phyloP scores from a whole-genome alignment of 2,888 invertebrate species.

The Apoda limacodes region DNA sequence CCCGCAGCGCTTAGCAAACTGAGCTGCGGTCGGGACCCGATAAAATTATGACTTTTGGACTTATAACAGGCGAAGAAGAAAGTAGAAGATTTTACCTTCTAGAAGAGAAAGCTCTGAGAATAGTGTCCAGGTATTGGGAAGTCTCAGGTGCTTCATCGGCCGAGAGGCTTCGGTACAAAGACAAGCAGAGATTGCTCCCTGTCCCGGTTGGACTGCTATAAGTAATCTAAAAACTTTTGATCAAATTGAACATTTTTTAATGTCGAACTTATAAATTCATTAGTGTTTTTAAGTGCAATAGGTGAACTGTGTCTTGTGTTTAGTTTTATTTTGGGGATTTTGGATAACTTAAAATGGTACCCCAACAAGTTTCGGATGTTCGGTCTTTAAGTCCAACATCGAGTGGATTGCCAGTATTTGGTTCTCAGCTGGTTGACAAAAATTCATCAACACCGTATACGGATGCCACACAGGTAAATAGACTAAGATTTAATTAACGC shows the following conservation, averaged over 20 bases:
- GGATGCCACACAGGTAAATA: conserved; percentile 97
- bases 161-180: conserved; percentile 55
- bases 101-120: conserved; percentile 59
- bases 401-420: conserved; percentile 81
- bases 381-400: conserved; percentile 71
- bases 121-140: conserved; percentile 65
- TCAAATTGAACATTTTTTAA: too few relatives aligned
- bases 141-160: conserved; percentile 47
- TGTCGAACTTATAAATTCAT: conserved; percentile 36
- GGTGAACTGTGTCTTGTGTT: conserved; percentile 51
- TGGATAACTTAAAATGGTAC: conserved; percentile 75
- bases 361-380: conserved; percentile 75
- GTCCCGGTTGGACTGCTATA: conserved; percentile 50
- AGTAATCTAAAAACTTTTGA: too few relatives aligned
- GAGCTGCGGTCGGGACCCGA: conserved; percentile 56
- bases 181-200: conserved; percentile 41
- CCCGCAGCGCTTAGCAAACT: conserved; percentile 48
- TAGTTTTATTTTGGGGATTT: conserved; percentile 20
- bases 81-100: conserved; percentile 57
- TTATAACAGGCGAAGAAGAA: conserved; percentile 54
- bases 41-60: conserved; percentile 70
- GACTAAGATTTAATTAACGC: too few relatives aligned
- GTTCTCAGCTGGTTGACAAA: conserved; percentile 90
- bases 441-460: conserved; percentile 96
- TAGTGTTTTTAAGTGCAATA: conserved; percentile 59